phyloP scores from a whole-genome alignment of 2,888 invertebrate species.

The Andrena haemorrhoa region DNA sequence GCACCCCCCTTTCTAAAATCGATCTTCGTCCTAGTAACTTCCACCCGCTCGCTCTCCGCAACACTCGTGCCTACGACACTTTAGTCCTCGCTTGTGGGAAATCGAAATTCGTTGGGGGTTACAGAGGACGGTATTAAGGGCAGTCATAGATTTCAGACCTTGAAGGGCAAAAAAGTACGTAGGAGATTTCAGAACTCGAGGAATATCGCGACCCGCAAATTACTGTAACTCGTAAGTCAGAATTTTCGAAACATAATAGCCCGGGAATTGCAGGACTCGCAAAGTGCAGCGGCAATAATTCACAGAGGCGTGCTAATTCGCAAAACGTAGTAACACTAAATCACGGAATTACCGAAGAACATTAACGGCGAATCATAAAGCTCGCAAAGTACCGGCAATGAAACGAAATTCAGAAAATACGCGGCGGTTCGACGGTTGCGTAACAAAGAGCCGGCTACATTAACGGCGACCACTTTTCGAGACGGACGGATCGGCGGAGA shows the following conservation, averaged over 20 bases:
- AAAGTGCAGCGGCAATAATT: not conserved
- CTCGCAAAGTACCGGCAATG: slow-evolving; percentile 13
- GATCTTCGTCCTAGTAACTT: slow-evolving; percentile 26
- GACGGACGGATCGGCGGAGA: not conserved
- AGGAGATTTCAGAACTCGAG: not conserved
- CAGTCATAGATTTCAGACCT: not conserved
- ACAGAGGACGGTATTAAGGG: not conserved
- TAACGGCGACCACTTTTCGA: not conserved
- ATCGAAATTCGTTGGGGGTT: not conserved
- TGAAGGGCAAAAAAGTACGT: too few relatives aligned
- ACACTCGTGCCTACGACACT: not conserved
- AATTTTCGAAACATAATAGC: not conserved
- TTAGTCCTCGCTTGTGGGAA: not conserved
- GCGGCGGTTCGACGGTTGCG: slow-evolving; percentile 2
- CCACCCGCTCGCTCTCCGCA: not conserved
- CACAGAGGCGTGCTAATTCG: not conserved
- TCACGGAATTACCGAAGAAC: slow-evolving; percentile 19
- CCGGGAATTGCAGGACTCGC: slow-evolving; percentile 2
- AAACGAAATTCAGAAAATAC: slow-evolving; percentile 10
- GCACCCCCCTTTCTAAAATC: slow-evolving; percentile 25
- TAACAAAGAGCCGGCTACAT: not conserved
- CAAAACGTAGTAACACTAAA: not conserved
- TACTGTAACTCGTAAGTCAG: not conserved
- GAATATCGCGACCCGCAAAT: not conserved
- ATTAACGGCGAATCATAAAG: not conserved